These are phyloP conservation scores for Poeciliopsis presidionis DNA, from an alignment of 2,797 vertebrate genomes.

Conservation along the genomic window DNA sequence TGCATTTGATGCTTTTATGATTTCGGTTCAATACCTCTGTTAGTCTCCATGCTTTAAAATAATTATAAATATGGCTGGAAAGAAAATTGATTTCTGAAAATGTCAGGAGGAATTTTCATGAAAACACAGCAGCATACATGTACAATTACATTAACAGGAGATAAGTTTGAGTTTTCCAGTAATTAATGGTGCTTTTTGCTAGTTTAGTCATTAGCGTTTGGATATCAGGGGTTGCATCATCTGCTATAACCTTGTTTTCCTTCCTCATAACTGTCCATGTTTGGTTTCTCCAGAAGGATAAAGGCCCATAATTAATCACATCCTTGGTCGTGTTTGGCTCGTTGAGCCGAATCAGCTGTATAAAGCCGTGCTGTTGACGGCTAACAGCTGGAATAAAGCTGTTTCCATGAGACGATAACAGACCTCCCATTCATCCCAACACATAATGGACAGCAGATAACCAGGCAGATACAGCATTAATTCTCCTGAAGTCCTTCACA, in stretches of 20 bases:
- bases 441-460: slow-evolving; percentile 17
- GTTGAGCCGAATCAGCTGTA: slow-evolving; percentile 50
- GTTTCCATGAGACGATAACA: slow-evolving; percentile 32
- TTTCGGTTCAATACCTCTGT: not conserved
- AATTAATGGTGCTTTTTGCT: no score
- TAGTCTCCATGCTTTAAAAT: not conserved
- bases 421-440: slow-evolving; percentile 44
- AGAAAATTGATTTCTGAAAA: not conserved
- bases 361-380: slow-evolving; percentile 32
- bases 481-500: not conserved
- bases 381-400: slow-evolving; percentile 57
- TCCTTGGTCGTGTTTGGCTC: slow-evolving; percentile 18
- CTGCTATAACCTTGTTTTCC: no score
- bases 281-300: not conserved
- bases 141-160: no score
- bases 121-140: not conserved
- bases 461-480: not conserved
- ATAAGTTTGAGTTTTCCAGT: no score
- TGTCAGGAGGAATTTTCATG: not conserved
- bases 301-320: slow-evolving; percentile 34
- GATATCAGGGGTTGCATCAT: no score
- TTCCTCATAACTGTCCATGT: not conserved
- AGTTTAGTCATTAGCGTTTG: no score
- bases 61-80: not conserved
- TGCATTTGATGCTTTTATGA: no score